phyloP scores from a whole-genome alignment of 2,888 invertebrate species.

The Pterostichus madidus region DNA sequence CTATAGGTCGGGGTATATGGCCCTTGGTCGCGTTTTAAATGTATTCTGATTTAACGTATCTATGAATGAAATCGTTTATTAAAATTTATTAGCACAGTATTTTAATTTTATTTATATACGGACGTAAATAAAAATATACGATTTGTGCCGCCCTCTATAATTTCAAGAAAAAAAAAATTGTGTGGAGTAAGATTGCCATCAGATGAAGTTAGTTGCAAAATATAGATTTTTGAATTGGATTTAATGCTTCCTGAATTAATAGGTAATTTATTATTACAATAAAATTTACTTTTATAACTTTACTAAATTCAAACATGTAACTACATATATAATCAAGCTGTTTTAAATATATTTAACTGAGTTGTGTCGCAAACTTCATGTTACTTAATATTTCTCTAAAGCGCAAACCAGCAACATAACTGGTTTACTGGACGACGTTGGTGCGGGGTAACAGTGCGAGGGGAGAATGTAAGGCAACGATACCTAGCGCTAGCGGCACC shows the following conservation, averaged over 20 bases:
- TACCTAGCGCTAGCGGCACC: slow-evolving; percentile 72
- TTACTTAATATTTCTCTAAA: slow-evolving; percentile 56
- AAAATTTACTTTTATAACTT: too few relatives aligned
- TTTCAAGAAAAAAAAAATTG: slow-evolving; percentile 3
- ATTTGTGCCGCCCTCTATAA: slow-evolving; percentile 43
- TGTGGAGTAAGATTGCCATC: background rate
- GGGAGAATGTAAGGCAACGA: slow-evolving; percentile 71
- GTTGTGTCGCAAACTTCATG: slow-evolving; percentile 25
- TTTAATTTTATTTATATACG: background rate
- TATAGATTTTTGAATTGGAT: background rate
- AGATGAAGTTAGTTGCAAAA: slow-evolving; percentile 35
- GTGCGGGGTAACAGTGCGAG: slow-evolving; percentile 57
- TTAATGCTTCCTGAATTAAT: background rate
- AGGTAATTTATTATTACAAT: background rate
- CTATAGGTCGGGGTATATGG: too few relatives aligned
- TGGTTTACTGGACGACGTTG: slow-evolving; percentile 55
- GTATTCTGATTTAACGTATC: background rate
- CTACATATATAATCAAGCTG: background rate
- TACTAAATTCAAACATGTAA: too few relatives aligned
- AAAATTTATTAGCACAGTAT: background rate
- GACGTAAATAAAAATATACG: slow-evolving; percentile 10
- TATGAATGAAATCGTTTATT: background rate
- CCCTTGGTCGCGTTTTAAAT: too few relatives aligned
- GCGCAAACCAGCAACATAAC: slow-evolving; percentile 61
- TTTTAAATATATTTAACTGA: background rate